phyloP scores from a whole-genome alignment of 2,888 invertebrate genomes.

The Celastrina argiolus region DNA sequence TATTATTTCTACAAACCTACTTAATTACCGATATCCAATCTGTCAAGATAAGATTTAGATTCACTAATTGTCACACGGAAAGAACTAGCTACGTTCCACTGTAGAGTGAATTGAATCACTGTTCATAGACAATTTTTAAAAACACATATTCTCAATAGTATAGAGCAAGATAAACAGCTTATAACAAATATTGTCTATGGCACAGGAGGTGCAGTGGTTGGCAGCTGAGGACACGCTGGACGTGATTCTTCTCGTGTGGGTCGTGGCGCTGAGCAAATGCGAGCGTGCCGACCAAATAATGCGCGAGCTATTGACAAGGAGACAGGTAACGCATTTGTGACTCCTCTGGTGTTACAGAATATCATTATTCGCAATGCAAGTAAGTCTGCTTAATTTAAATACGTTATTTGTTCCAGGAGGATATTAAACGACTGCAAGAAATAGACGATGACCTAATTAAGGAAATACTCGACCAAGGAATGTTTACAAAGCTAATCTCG shows the following conservation, averaged over 20 bases:
- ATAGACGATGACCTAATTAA: constrained; percentile 59
- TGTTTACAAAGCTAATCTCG: constrained; percentile 57
- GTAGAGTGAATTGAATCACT: too few species aligned
- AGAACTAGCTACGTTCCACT: too few species aligned
- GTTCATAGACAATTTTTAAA: too few species aligned
- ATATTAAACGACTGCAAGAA: constrained; percentile 40
- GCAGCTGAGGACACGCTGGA: constrained; percentile 37
- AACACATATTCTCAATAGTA: too few species aligned
- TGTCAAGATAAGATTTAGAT: too few species aligned
- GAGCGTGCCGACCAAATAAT: constrained; percentile 44
- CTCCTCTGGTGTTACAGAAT: too few species aligned
- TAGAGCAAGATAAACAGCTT: not conserved
- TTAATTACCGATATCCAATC: too few species aligned
- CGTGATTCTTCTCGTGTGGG: constrained; percentile 53
- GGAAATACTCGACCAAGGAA: constrained; percentile 54
- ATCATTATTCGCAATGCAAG: too few species aligned
- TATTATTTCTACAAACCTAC: too few species aligned
- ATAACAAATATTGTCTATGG: not conserved
- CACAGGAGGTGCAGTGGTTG: constrained; percentile 58
- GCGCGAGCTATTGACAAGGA: constrained; percentile 39
- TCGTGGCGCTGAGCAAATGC: constrained; percentile 53
- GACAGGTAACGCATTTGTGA: constrained; percentile 44
- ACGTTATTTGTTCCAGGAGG: constrained; percentile 44
- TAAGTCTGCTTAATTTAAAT: too few species aligned
- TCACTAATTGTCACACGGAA: too few species aligned